These are phyloP conservation scores for Brachyhypopomus gauderio DNA, from an alignment of 2,113 vertebrate species.

Conservation along the genomic window DNA sequence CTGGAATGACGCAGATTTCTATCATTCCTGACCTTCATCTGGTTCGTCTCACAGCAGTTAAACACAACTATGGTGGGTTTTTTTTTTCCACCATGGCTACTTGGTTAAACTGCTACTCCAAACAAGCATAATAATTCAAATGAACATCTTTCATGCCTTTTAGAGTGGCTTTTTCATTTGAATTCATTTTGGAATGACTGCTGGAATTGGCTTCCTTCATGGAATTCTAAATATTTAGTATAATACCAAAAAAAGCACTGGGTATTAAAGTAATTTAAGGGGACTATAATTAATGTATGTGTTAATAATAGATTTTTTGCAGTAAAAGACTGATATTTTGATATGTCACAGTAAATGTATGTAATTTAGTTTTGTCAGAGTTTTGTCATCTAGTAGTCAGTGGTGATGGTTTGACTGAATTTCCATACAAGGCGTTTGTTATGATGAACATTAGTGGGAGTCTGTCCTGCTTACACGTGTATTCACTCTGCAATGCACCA, in stretches of 20 bases:
- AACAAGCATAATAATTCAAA: neutral
- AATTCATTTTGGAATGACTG: too few species aligned
- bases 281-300: too few species aligned
- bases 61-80: slow-evolving; percentile 3
- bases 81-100: neutral
- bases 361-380: neutral
- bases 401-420: slow-evolving; percentile 1
- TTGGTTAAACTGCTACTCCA: neutral
- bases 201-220: neutral
- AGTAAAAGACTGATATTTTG: too few species aligned
- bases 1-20: slow-evolving; percentile 50
- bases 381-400: neutral
- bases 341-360: too few species aligned
- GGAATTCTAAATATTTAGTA: neutral
- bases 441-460: slow-evolving; percentile 34
- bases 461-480: slow-evolving; percentile 12
- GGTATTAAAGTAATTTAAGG: neutral
- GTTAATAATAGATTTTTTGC: neutral
- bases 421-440: slow-evolving; percentile 50
- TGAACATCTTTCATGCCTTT: too few species aligned
- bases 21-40: slow-evolving; percentile 41
- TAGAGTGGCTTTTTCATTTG: too few species aligned
- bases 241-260: too few species aligned
- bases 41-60: slow-evolving; percentile 30
- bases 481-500: slow-evolving; percentile 34